Evolutionary conservation across 2,888 invertebrate species (phyloP).

Genomic region (Ditylenchus weischeri): DNA sequence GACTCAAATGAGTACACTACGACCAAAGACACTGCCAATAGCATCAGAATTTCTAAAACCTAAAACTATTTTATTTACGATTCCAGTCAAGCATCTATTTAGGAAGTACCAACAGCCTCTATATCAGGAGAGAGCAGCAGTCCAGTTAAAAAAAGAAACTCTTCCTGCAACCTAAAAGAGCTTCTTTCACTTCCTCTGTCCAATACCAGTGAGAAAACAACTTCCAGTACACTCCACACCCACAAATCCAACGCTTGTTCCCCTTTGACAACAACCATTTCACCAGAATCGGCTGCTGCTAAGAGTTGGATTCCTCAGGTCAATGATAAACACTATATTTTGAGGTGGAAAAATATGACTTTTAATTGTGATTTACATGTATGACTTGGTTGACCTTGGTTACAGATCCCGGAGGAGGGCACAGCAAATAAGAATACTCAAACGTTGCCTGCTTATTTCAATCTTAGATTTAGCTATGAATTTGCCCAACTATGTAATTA

Average conservation of each 20-base stretch:
- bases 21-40: too few relatives aligned
- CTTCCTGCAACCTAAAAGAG: not conserved
- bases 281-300: not conserved
- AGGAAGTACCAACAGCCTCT: slow-evolving; percentile 1
- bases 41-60: not conserved
- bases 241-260: not conserved
- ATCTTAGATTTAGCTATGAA: slow-evolving; percentile 55
- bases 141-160: slow-evolving; percentile 3
- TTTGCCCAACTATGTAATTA: slow-evolving; percentile 47
- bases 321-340: not conserved
- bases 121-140: not conserved
- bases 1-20: too few relatives aligned
- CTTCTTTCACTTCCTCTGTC: slow-evolving; percentile 7
- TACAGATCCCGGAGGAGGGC: slow-evolving; percentile 17
- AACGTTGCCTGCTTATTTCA: slow-evolving; percentile 49
- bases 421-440: slow-evolving; percentile 47
- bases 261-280: not conserved
- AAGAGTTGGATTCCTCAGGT: not conserved
- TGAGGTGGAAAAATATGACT: not conserved
- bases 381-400: too few relatives aligned
- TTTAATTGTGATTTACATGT: too few relatives aligned
- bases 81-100: not conserved
- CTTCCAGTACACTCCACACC: not conserved
- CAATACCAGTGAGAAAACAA: not conserved
- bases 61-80: not conserved